phyloP scores from a whole-genome alignment of 2,888 invertebrate species.

The Hypomecis atomaria region DNA sequence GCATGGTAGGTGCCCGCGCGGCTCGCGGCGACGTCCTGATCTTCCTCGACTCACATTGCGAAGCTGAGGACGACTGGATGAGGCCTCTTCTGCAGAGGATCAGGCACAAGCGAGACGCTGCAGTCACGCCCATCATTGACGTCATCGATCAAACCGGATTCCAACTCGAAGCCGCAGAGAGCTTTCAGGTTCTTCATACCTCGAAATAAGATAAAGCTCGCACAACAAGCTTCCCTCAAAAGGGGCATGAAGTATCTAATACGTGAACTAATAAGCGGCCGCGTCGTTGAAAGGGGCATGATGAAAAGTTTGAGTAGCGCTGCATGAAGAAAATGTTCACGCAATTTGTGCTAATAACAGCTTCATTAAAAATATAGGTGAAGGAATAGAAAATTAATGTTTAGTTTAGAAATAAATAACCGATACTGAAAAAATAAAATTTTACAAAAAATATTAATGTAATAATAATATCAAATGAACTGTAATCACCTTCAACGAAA shows the following conservation, averaged over 20 bases:
- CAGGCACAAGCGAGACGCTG: conserved; percentile 87
- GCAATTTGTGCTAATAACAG: background rate
- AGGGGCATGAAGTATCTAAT: background rate
- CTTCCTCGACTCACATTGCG: conserved; percentile 97
- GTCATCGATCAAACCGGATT: conserved; percentile 92
- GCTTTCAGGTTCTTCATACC: conserved; percentile 63
- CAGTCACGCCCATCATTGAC: conserved; percentile 97
- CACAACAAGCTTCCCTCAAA: background rate
- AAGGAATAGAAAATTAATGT: background rate
- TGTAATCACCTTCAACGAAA: background rate
- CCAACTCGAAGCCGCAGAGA: conserved; percentile 67
- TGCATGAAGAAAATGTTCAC: conserved; percentile 8
- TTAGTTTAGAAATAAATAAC: background rate
- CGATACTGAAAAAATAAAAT: background rate
- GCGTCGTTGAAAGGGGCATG: background rate
- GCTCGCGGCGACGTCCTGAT: conserved; percentile 93
- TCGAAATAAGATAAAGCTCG: background rate
- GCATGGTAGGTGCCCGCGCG: conserved; percentile 92
- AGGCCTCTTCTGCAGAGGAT: conserved; percentile 93
- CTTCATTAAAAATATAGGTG: conserved; percentile 3
- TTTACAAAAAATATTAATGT: background rate
- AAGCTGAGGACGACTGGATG: conserved; percentile 91
- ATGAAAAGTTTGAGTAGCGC: conserved; percentile 22
- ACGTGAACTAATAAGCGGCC: background rate
- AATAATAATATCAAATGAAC: background rate